Base-by-base conservation (phyloP, 2,888 invertebrate genomes). In the Temnothorax rugatulus region DNA sequence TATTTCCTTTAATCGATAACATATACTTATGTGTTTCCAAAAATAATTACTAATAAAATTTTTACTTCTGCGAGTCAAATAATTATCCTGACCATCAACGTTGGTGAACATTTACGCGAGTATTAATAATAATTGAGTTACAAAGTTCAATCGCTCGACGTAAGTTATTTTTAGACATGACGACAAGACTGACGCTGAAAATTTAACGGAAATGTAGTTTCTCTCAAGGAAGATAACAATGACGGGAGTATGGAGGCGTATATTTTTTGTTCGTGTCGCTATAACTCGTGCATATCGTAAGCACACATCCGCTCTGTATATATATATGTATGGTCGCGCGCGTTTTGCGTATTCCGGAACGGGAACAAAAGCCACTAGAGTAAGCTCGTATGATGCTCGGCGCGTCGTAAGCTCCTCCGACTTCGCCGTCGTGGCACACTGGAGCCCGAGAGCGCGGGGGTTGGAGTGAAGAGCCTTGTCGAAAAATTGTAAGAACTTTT, bases 401-500 rank as follows among this genome's bases (percentile, higher is more conserved):
- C 77, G 83, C 47, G 61, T 34, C 71, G 63, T 82, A 84, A 89
- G 84, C 84, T 79, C 64, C 52, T 25, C 34, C 59, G 25, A 57
- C 77, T 73, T 73, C 66, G 76, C 59, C 76, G 82, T 41, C 44
- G 64, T 11, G 73, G 18, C 61, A 64, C 34, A 71, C 52, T 21
- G 68, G 38, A n/a, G 44, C 25, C 34, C 38, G 41, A 71, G 83
- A 59, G 54, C 61, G 66, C 69, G 29, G 41, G 44, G 47, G 69
- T 76, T 59, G 54, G 64, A 77, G 41, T 61, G 68, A 59, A 66
- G 69, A 66, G 69, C 44, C 69, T 74, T 54, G 82, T 83, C 86
- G 90, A 90, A 90, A 91, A 91, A 92, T 91, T 88, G 85, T 86
- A 86, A 83, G 86, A 91, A 92, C 88, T 92, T 92, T 90, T 84